Base-by-base conservation (phyloP, 2,113 vertebrate species). In the Lanius ludovicianus region DNA sequence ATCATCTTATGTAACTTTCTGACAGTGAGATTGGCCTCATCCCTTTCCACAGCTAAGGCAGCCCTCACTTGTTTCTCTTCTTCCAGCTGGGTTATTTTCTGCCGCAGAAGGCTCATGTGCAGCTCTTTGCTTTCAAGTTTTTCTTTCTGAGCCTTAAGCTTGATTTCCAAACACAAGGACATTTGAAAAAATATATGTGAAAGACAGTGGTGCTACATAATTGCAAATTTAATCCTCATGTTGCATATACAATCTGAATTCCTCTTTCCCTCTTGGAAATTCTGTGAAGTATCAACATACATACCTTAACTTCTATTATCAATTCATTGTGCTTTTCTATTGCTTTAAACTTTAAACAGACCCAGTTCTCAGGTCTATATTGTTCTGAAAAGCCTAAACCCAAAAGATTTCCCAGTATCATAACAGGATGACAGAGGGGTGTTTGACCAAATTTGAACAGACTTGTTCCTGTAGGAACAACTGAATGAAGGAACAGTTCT, bases 141-240 rank as follows among this genome's bases (percentile, higher is more conserved):
- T 95, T 99, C 98, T 88, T 98, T 99, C 94, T 99, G 99, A 74
- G 96, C 95, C 95, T 99, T 99, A 37, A 99, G 71, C 99, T 99
- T 88, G 59, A 90, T 97, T 96, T 90, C 39, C 84, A 63, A 93
- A n/a, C 73, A 96, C 27, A 95, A 52, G 14, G 5, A 31, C 24
- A 81, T 83, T 94, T 92, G 69, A 90, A 85, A 74, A 95, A 41
- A 64, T 23, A 27, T 2, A 44, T 17, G 13, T 50, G 52, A 87
- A 85, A 76, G 9, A 35, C 20, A 10, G 6, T 8, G 4, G 42
- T 42, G 73, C 19, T 57, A 62, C 24, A 79, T 7, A 73, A 79
- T 82, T 49, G 27, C 44, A 88, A 77, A 52, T 56, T 49, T 50
- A 71, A 69, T 84, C 52, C 55, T 70, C 7, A 2, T 74, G 31